Evolutionary conservation across 2,797 vertebrate species (phyloP), one percentile per base, ranked within the genome.

Genomic region (Sebastes hopkinsi): DNA sequence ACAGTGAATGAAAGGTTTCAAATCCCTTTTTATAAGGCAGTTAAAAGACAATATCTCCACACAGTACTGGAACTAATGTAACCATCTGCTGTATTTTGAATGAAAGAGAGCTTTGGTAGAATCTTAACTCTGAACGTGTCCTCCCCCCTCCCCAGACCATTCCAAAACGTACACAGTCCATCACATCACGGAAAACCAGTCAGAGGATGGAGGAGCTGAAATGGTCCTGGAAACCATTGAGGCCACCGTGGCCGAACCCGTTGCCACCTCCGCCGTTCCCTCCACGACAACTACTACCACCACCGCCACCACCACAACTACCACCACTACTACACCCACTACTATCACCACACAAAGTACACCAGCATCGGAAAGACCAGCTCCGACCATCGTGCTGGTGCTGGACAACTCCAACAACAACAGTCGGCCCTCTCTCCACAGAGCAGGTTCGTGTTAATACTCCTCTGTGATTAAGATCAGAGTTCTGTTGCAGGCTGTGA

Each of bases 351-450:
- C 86, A 65, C 91, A 80, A 34, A 79, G 59, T 2, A 27, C 75
- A 10, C 27, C 72, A 9, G 75, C 74, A 0, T 58, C 68, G 14
- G 94, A 92, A 80, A 93, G 76, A 68, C 88, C 90, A 1, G 87
- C 90, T 0, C 85, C 91, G 1, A 95, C 95, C 0, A 82, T 91
- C 46, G 81, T 93, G 0, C 84, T 95, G 8, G 29, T 88, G 7
- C 84, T 94, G 36, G 95, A 95, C 64, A 96, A 95, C 75, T 84
- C 92, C 3, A 93, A 92, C 71, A 90, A 95, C 91, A 92, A 96
- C 7, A 85, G 91, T 52, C 90, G 86, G 18, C 90, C 92, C 0
- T 50, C 27, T 0, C 94, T 95, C 3, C 96, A 96, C 91, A 94
- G 93, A 94, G 93, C 95, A 92, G 97, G 97, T 97, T 91, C 0